Evolutionary conservation across 2,888 invertebrate species (phyloP).

Genomic region (Drosophila silvestris): DNA sequence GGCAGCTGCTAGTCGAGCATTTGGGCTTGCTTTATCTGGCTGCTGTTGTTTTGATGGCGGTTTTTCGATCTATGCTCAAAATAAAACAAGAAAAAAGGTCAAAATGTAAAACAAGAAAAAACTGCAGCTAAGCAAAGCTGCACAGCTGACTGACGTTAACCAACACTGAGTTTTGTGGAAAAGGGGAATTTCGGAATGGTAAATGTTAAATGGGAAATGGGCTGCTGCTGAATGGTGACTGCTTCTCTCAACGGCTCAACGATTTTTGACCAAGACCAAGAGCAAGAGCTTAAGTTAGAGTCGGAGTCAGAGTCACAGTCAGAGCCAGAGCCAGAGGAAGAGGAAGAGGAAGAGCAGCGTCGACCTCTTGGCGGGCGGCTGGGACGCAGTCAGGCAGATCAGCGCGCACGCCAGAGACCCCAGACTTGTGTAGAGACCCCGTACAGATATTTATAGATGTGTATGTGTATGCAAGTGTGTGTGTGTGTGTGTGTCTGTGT

Average conservation of each 20-base stretch:
- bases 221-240: slow-evolving; percentile 53
- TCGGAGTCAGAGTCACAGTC: not conserved
- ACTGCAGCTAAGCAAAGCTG: slow-evolving; percentile 61
- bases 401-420: slow-evolving; percentile 74
- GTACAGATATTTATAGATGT: slow-evolving; percentile 24
- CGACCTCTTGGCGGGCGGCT: slow-evolving; percentile 68
- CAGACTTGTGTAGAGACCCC: slow-evolving; percentile 24
- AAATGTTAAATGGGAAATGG: slow-evolving; percentile 36
- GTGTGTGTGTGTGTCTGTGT: not conserved
- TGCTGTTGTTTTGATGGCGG: slow-evolving; percentile 29
- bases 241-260: slow-evolving; percentile 75
- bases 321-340: not conserved
- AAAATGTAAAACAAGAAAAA: slow-evolving; percentile 8
- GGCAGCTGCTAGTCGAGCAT: slow-evolving; percentile 1
- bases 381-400: slow-evolving; percentile 76
- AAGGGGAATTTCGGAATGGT: slow-evolving; percentile 3
- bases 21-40: too few relatives aligned
- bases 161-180: slow-evolving; percentile 48
- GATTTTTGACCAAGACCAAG: slow-evolving; percentile 79
- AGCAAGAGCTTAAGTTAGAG: slow-evolving; percentile 14
- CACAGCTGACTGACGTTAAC: slow-evolving; percentile 61
- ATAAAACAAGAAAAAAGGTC: not conserved
- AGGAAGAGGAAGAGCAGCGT: slow-evolving; percentile 34
- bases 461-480: not conserved
- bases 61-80: slow-evolving; percentile 42